Evolutionary conservation across 64 coral and sea anemone genomes (phyloP).

Genomic region (Trachythela sp.): DNA sequence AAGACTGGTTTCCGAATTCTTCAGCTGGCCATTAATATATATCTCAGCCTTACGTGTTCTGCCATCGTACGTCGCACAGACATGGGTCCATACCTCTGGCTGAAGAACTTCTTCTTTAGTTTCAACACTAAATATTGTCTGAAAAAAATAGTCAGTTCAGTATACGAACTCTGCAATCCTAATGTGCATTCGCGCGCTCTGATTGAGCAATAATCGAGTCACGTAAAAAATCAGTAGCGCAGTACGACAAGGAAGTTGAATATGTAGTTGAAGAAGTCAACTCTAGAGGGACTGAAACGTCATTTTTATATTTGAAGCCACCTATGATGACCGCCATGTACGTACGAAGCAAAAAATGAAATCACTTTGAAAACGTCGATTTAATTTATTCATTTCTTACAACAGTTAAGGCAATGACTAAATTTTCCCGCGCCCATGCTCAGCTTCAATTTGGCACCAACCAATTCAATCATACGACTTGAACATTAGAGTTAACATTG

Average conservation of each 20-base stretch:
- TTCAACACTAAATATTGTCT: conserved; percentile 10
- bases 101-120: neutral
- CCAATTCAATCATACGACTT: no score
- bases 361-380: neutral
- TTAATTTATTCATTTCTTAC: no score
- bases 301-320: no score
- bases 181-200: neutral
- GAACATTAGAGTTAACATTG: no score
- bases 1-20: neutral
- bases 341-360: neutral
- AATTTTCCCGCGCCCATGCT: no score
- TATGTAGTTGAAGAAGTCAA: no score
- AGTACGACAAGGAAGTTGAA: no score
- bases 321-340: neutral
- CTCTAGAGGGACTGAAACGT: neutral
- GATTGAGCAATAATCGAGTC: no score
- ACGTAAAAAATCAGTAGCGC: no score
- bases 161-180: neutral
- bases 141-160: neutral
- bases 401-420: no score
- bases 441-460: no score
- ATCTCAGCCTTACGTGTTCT: neutral
- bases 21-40: neutral
- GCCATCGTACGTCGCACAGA: neutral
- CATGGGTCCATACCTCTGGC: neutral